Evolutionary conservation across 2,888 invertebrate genomes (phyloP).

Genomic region (Caenorhabditis zanzibari): DNA sequence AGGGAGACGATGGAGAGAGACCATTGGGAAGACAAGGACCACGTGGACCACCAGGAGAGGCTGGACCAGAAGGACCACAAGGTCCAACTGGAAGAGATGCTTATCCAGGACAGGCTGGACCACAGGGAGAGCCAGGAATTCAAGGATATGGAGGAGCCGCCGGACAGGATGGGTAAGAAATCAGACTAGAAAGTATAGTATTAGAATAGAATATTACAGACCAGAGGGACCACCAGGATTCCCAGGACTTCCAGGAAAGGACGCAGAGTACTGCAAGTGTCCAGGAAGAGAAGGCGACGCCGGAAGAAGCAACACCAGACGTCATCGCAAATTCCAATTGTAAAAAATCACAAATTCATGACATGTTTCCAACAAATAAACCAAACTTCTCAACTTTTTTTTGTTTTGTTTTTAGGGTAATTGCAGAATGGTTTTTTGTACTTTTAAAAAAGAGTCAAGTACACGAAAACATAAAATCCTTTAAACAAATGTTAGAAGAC

Average conservation of each 20-base stretch:
- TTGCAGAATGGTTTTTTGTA: constrained; percentile 10
- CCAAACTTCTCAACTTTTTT: constrained; percentile 27
- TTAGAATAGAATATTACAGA: constrained; percentile 42
- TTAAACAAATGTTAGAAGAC: not conserved
- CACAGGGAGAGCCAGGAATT: constrained; percentile 76
- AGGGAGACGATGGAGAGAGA: constrained; percentile 80
- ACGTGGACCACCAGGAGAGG: constrained; percentile 77
- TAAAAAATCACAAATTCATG: constrained; percentile 38
- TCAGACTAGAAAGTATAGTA: not conserved
- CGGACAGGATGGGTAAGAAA: constrained; percentile 69
- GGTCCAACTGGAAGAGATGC: constrained; percentile 71
- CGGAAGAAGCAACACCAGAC: constrained; percentile 42
- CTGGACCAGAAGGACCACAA: constrained; percentile 72
- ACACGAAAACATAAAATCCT: not conserved
- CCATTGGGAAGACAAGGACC: constrained; percentile 78
- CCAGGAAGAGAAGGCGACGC: constrained; percentile 70
- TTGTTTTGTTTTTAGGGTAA: not conserved
- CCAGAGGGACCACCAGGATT: constrained; percentile 73
- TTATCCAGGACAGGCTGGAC: constrained; percentile 73
- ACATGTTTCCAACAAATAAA: constrained; percentile 38
- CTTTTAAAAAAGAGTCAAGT: not conserved
- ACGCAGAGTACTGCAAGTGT: constrained; percentile 78
- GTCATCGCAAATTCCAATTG: constrained; percentile 66
- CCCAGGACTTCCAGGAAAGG: constrained; percentile 71
- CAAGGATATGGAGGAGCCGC: constrained; percentile 77